Conservation (phyloP, 2,888 invertebrate genomes). For the Ligdia adustata region DNA sequence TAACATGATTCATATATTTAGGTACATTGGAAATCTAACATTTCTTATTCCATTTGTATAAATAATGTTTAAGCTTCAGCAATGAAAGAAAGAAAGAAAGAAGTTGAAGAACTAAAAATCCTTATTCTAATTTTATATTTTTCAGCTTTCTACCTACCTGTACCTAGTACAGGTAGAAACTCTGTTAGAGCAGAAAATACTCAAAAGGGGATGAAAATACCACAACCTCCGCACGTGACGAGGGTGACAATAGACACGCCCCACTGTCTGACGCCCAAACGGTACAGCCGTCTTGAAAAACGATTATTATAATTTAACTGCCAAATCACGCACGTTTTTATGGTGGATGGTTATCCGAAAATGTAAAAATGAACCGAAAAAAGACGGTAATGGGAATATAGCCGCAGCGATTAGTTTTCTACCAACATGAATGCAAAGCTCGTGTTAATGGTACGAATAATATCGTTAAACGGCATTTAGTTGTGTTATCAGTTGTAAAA, state of each 20-base stretch:
- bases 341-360: constrained; percentile 17
- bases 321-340: constrained; percentile 28
- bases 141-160: too few relatives aligned
- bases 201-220: constrained; percentile 52
- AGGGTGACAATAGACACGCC: constrained; percentile 58
- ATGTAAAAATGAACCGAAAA: constrained; percentile 24
- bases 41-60: too few relatives aligned
- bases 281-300: constrained; percentile 26
- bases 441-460: constrained; percentile 14
- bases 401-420: constrained; percentile 16
- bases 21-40: too few relatives aligned
- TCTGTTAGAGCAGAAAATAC: too few relatives aligned
- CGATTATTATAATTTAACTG: constrained; percentile 28
- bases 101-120: too few relatives aligned
- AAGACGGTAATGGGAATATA: constrained; percentile 21
- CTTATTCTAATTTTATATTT: too few relatives aligned
- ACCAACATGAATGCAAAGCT: constrained; percentile 20
- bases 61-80: too few relatives aligned
- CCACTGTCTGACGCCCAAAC: constrained; percentile 44
- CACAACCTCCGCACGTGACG: constrained; percentile 59
- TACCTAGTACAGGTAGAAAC: too few relatives aligned
- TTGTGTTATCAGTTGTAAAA: constrained; percentile 6
- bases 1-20: too few relatives aligned
- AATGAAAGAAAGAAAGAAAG: constrained; percentile 45
- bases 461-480: constrained; percentile 8